phyloP scores from a whole-genome alignment of 2,888 invertebrate genomes.

The Pandemis heparana region DNA sequence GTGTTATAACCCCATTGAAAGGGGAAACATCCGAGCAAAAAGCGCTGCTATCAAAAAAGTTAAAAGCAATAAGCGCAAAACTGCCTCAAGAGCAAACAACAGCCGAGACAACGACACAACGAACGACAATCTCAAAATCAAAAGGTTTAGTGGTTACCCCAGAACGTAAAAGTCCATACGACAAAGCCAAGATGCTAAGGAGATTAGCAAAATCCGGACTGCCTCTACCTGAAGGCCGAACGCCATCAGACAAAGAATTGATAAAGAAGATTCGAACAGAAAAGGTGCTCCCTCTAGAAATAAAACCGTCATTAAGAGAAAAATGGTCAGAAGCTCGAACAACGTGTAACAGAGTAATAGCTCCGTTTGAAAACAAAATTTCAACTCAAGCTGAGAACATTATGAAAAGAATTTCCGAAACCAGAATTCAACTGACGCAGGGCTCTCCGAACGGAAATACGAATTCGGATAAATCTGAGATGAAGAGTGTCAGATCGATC shows the following conservation, averaged over 20 bases:
- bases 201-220: conserved; percentile 6
- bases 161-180: not conserved
- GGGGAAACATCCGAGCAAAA: not conserved
- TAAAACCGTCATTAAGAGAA: not conserved
- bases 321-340: not conserved
- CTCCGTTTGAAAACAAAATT: not conserved
- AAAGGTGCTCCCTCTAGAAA: not conserved
- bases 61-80: not conserved
- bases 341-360: not conserved
- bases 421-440: not conserved
- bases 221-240: not conserved
- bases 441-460: not conserved
- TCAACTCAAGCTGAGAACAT: not conserved
- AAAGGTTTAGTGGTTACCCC: not conserved
- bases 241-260: not conserved
- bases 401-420: not conserved
- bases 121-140: not conserved
- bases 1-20: not conserved
- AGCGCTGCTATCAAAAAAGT: not conserved
- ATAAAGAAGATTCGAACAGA: not conserved
- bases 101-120: not conserved
- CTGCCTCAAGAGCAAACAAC: conserved; percentile 15
- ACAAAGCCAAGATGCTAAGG: not conserved
- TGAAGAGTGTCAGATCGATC: not conserved
- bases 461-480: not conserved